Evolutionary conservation across 2,797 vertebrate genomes (phyloP).

Genomic region (Sparus aurata): DNA sequence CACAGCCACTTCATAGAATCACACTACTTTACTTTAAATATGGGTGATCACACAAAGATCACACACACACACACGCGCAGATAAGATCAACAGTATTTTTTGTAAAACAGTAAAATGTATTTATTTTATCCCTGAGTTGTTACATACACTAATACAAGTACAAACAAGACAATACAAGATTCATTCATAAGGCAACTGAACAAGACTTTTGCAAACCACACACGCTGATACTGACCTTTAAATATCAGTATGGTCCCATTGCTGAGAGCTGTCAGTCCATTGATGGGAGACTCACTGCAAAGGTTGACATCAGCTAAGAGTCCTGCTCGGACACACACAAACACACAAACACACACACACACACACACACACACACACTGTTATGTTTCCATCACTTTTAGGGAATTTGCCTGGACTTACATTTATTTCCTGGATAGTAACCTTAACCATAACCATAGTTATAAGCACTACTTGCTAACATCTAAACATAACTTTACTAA

Average conservation of each 20-base stretch:
- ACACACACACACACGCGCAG: background rate
- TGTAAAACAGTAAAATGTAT: too few relatives aligned
- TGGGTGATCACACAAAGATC: background rate
- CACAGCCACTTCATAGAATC: background rate
- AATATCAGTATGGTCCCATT: slow-evolving; percentile 92
- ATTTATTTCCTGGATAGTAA: too few relatives aligned
- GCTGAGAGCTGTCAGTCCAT: slow-evolving; percentile 87
- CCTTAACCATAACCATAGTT: too few relatives aligned
- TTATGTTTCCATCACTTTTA: too few relatives aligned
- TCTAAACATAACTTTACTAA: too few relatives aligned
- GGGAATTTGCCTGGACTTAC: too few relatives aligned
- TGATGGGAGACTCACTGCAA: slow-evolving; percentile 87
- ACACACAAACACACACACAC: background rate
- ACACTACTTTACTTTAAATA: background rate
- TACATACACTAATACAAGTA: background rate
- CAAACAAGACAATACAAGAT: background rate
- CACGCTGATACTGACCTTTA: slow-evolving; percentile 84
- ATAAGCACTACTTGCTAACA: too few relatives aligned
- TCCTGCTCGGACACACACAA: slow-evolving; percentile 52
- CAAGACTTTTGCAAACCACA: background rate
- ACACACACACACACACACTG: background rate
- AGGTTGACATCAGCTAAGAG: slow-evolving; percentile 81
- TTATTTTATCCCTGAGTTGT: background rate
- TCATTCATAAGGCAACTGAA: too few relatives aligned
- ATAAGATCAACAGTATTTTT: background rate